Evolutionary conservation across 2,797 vertebrate species (phyloP), one percentile per base, ranked within the genome.

Genomic region (Bovichtus diacanthus): DNA sequence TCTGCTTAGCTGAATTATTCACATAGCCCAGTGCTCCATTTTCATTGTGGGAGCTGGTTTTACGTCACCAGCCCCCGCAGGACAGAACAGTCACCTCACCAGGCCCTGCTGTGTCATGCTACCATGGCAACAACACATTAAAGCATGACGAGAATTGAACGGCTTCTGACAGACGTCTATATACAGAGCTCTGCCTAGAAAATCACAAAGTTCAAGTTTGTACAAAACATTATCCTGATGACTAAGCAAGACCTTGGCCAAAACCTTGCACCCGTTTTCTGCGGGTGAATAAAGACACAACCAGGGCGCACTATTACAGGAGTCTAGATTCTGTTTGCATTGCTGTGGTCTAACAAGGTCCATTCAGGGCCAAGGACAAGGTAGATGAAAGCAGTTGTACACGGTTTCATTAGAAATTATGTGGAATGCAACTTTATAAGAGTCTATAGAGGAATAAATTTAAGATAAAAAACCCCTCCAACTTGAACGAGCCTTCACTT

Each of bases 1-100:
- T 86, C 87, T 67, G 79, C 78, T 69, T 3, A 41, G 43, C 73
- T 93, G 79, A 94, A 94, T 94, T 91, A 93, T 94, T 94, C 83
- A 93, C 78, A 61, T 49, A 76, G 81, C 82, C 73, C 74, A 51
- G 66, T 74, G 81, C 83, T 92, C 85, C 73, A 51, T 86, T 92
- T 92, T 85, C 91, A 88, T 63, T 79, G 83, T 76, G 70, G 80
- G 76, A 88, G 88, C 75, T 54, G 50, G 77, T 82, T 88, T 83
- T 74, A 86, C 84, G 84, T 92, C 90, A 91, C 69, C 60, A 16
- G 60, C 78, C 70, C 72, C 70, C 69, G 6, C 68, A 87, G 72
- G 75, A 88, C 80, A 51, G 49, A 80, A 19, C 64, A 64, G 81
- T 85, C 87, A 86, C 79, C 84, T 87, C 75, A 80, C 60, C 70